phyloP scores from a whole-genome alignment of 1,140 invertebrate genomes.

The Maniola jurtina region DNA sequence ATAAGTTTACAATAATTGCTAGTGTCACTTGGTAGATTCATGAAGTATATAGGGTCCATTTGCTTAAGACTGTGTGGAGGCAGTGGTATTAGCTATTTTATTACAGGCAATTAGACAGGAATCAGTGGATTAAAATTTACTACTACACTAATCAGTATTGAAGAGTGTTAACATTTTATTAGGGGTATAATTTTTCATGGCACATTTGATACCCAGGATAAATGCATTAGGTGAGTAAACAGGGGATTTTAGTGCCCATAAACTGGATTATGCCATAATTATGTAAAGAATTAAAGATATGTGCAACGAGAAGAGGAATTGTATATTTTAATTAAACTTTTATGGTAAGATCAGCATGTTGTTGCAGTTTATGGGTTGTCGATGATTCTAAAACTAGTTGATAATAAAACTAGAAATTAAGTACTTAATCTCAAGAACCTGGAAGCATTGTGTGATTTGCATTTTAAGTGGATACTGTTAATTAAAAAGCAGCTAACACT shows the following conservation, averaged over 20 bases:
- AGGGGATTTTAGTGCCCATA: background rate
- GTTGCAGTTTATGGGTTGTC: background rate
- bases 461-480: no score
- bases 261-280: conserved; percentile 2
- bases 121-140: background rate
- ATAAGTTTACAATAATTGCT: background rate
- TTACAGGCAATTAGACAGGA: background rate
- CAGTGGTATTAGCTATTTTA: background rate
- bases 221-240: conserved; percentile 13
- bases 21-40: background rate
- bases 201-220: conserved; percentile 1
- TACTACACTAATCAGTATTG: background rate
- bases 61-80: background rate
- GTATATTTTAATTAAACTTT: background rate
- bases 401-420: no score
- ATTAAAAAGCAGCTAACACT: no score
- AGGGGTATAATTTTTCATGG: conserved; percentile 5
- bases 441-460: no score
- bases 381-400: no score
- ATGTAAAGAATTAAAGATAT: conserved; percentile 2
- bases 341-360: background rate
- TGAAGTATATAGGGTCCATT: background rate
- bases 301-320: background rate
- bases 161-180: conserved; percentile 2
- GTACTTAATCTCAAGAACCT: no score